These are phyloP conservation scores for Lepilemur septentrionalis DNA, from an alignment of 2,797 vertebrate genomes.

Conservation along the genomic window DNA sequence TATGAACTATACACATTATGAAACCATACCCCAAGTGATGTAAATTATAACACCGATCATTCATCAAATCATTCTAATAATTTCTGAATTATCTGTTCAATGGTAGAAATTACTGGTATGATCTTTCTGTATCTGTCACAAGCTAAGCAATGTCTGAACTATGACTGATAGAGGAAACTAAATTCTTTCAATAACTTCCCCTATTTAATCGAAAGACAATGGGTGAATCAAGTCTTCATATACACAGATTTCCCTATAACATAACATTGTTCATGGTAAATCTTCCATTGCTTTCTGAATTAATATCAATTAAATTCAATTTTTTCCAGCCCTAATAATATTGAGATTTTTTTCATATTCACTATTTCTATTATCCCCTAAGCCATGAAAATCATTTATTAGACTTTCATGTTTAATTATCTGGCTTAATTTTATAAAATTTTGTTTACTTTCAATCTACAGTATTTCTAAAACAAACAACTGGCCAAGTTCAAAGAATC, in stretches of 20 bases:
- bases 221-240: neutral
- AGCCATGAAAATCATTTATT: neutral
- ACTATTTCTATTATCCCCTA: neutral
- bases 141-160: neutral
- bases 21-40: neutral
- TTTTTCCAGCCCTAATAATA: neutral
- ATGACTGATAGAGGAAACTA: neutral
- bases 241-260: neutral
- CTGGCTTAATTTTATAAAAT: slow-evolving; percentile 17
- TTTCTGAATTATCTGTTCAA: neutral
- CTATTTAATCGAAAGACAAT: neutral
- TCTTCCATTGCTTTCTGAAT: neutral
- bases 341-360: neutral
- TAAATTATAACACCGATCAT: neutral
- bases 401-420: neutral
- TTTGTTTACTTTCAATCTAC: neutral
- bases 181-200: neutral
- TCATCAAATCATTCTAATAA: neutral
- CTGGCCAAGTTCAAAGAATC: neutral
- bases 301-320: neutral
- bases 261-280: neutral
- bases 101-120: neutral
- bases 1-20: neutral
- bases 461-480: slow-evolving; percentile 10
- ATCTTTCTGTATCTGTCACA: neutral